Conservation (phyloP, 2,797 vertebrate genomes). For the Epinephelus malabaricus region DNA sequence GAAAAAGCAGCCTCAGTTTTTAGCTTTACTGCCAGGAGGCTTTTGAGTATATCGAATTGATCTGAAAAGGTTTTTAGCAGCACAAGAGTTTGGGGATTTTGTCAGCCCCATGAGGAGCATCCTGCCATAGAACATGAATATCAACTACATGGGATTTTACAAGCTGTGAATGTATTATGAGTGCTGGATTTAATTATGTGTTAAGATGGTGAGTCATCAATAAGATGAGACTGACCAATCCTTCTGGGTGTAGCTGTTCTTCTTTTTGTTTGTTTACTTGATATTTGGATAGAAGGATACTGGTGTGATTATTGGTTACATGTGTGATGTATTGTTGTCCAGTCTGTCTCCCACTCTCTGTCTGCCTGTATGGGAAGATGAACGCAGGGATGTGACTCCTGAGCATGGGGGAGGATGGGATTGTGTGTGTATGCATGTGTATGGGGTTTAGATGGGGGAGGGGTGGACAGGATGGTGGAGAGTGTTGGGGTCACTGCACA, state of each 20-base stretch:
- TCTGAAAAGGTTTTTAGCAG: neutral
- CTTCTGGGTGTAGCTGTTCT: neutral
- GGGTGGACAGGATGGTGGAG: conserved; percentile 38
- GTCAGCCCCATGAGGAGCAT: neutral
- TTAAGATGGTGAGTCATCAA: neutral
- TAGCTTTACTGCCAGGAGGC: neutral
- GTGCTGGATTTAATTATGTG: neutral
- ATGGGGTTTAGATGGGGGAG: conserved; percentile 57
- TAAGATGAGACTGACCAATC: neutral
- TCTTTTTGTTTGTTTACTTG: neutral
- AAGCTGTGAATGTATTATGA: neutral
- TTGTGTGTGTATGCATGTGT: conserved; percentile 3
- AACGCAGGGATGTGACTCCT: conserved; percentile 36
- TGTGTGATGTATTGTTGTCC: conserved; percentile 7
- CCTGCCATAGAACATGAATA: neutral
- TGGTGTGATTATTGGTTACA: conserved; percentile 5
- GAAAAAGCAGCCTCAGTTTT: neutral
- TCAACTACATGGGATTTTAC: neutral
- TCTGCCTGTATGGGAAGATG: conserved; percentile 26
- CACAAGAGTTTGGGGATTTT: neutral
- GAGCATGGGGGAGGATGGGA: conserved; percentile 38
- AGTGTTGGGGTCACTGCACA: conserved; percentile 76
- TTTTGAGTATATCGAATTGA: neutral
- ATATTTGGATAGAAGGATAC: neutral
- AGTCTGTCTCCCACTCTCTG: conserved; percentile 4